Evolutionary conservation across 2,797 vertebrate species (phyloP).

Genomic region (Scleropages formosus): DNA sequence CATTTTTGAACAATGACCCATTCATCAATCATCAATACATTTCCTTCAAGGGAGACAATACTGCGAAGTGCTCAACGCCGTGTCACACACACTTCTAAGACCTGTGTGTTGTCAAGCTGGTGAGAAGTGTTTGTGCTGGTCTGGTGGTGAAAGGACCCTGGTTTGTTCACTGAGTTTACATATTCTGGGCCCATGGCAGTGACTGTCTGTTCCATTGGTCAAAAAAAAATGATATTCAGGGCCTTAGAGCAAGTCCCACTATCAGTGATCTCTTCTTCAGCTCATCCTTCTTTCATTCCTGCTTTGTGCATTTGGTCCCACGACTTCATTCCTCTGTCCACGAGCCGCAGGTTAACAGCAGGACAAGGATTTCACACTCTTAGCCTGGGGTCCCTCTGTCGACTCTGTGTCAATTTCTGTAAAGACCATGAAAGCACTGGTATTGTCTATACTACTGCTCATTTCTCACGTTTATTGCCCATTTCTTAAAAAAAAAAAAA

Average conservation of each 20-base stretch:
- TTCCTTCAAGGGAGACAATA: slow-evolving; percentile 9
- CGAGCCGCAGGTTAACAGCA: slow-evolving; percentile 56
- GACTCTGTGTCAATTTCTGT: slow-evolving; percentile 49
- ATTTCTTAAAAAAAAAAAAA: too few species aligned
- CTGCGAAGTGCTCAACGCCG: slow-evolving; percentile 1
- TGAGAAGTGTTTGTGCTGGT: neutral
- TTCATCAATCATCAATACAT: slow-evolving; percentile 14
- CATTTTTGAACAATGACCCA: neutral
- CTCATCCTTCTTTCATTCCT: neutral
- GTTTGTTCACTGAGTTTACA: neutral
- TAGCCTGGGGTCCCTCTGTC: slow-evolving; percentile 37
- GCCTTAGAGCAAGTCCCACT: neutral
- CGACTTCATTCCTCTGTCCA: neutral
- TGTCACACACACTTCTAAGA: neutral
- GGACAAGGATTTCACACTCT: slow-evolving; percentile 39
- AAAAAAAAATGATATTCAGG: neutral
- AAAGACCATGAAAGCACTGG: neutral
- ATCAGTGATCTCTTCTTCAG: neutral
- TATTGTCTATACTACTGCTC: neutral
- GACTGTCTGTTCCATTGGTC: neutral
- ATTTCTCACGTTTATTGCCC: neutral
- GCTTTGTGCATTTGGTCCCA: neutral
- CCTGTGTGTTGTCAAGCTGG: neutral
- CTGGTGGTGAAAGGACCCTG: neutral
- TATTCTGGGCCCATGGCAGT: slow-evolving; percentile 27